phyloP scores from a whole-genome alignment of 2,113 vertebrate genomes.

The Marmota flaviventris region DNA sequence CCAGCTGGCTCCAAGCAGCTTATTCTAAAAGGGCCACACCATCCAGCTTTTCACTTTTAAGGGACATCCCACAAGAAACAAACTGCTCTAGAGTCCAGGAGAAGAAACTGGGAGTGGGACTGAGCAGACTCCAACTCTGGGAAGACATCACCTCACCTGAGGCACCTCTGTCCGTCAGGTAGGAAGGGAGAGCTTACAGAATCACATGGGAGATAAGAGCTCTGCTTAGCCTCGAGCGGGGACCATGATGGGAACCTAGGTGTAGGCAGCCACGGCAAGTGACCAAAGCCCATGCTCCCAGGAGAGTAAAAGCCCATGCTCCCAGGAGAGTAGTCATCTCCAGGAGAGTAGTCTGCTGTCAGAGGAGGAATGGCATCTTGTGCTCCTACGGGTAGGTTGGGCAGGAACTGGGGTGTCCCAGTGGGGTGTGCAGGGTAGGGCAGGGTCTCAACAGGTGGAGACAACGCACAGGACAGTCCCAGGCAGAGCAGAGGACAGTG shows the following conservation, averaged over 20 bases:
- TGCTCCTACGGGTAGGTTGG: background rate
- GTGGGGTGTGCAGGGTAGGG: rapidly evolving
- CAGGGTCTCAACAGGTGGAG: background rate
- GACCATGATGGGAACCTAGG: rapidly evolving
- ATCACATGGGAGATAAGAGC: rapidly evolving
- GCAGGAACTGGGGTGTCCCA: too few species aligned
- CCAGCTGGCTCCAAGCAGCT: too few species aligned
- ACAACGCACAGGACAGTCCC: too few species aligned
- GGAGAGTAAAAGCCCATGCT: rapidly evolving
- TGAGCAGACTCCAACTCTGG: background rate
- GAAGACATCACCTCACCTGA: rapidly evolving
- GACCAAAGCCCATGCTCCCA: background rate
- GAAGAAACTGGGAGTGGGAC: background rate
- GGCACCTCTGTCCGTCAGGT: rapidly evolving
- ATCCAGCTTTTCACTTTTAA: rapidly evolving
- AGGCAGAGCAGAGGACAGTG: background rate
- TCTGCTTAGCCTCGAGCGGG: rapidly evolving
- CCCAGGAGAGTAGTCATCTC: too few species aligned
- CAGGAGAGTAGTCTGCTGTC: too few species aligned
- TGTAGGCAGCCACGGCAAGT: too few species aligned
- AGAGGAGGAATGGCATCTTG: rapidly evolving
- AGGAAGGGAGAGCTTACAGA: background rate
- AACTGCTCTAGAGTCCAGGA: background rate
- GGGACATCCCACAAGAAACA: background rate
- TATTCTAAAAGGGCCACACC: background rate